Evolutionary conservation across 1,140 invertebrate species (phyloP).

Genomic region (Micrasema minimum): DNA sequence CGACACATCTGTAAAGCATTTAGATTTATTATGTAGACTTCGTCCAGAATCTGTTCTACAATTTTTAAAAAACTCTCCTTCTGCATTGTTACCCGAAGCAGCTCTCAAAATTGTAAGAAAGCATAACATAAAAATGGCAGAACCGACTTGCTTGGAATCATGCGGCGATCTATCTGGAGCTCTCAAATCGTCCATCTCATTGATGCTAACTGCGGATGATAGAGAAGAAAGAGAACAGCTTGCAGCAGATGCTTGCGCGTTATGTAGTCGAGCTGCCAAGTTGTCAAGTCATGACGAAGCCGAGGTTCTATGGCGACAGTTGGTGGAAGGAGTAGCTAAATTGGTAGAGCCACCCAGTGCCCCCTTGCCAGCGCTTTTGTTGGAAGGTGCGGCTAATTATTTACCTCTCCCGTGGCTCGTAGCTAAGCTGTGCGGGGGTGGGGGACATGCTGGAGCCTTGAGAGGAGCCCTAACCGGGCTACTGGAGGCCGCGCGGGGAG

Average conservation of each 20-base stretch:
- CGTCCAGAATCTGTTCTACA: constrained; percentile 55
- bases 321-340: constrained; percentile 46
- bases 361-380: constrained; percentile 45
- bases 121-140: constrained; percentile 56
- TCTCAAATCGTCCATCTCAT: constrained; percentile 41
- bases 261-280: constrained; percentile 48
- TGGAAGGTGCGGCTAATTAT: constrained; percentile 50
- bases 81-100: constrained; percentile 59
- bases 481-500: constrained; percentile 44
- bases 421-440: constrained; percentile 44
- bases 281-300: constrained; percentile 46
- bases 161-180: constrained; percentile 48
- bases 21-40: constrained; percentile 57
- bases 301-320: constrained; percentile 45
- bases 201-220: constrained; percentile 43
- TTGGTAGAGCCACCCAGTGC: constrained; percentile 45
- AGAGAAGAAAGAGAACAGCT: constrained; percentile 44
- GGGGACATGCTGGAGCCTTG: constrained; percentile 48
- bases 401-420: constrained; percentile 50
- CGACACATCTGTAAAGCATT: constrained; percentile 57
- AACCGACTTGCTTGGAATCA: constrained; percentile 59
- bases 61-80: constrained; percentile 57
- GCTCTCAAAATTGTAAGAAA: constrained; percentile 58
- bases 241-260: constrained; percentile 44
- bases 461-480: constrained; percentile 45